Base-by-base conservation (phyloP, 1,140 invertebrate genomes). In the Caerostris darwini region DNA sequence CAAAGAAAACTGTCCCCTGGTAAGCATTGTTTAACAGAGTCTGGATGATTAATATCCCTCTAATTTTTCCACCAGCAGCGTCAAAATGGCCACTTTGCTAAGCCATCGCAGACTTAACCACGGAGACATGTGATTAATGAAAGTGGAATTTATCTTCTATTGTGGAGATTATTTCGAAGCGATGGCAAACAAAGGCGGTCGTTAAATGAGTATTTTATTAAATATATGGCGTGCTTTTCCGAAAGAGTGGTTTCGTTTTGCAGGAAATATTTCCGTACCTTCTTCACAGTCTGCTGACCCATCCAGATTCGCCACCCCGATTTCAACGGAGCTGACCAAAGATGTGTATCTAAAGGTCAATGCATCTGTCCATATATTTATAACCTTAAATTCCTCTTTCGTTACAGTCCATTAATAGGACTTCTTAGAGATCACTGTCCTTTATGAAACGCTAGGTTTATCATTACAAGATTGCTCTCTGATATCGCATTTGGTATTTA, bases 71-170 rank as follows among this genome's bases (percentile, higher is more conserved):
- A 58, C 57, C 34, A 19, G 7, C 7, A 61, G 53, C 34, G 59
- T 71, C n/a, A 90, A 90, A 90, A 90, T 90, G 10, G 67, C 89
- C 89, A 56, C 53, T 69, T 71, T 71, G 57, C 87, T 64, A 53
- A 67, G 71, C 89, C 69, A 4, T 19, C 85, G n/a, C 12, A 10
- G 64, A 59, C 19, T 69, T 67, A 34, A 12, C 58, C 10, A 69
- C 19, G 3, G 56, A 10, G 54, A 58, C 57, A 17, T 10, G 81
- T 90, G 57, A 90, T 90, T 90, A 90, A 81, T 90, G 89, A 90
- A 90, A 19, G 34, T 12, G 67, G 57, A 90, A 81, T 90, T 90
- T 77, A 90, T 90, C 89, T 90, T 90, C 89, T 81, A 90, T 90
- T 90, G 57, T 81, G 69, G 19, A 81, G 69, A 90, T 90, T 90